phyloP scores from a whole-genome alignment of 2,888 invertebrate genomes.

The Tridacna gigas region DNA sequence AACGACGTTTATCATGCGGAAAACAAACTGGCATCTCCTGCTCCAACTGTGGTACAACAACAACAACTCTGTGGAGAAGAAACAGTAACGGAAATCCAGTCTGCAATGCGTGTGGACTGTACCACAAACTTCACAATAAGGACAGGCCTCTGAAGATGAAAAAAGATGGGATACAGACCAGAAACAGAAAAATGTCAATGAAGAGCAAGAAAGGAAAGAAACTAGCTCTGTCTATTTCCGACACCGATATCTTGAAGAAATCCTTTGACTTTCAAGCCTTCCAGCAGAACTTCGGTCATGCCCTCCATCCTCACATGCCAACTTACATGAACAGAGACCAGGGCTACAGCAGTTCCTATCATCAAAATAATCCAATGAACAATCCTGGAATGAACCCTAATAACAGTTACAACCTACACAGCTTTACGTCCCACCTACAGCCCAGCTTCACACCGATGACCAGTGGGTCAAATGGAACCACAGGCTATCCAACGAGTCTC shows the following conservation, averaged over 20 bases:
- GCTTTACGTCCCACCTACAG: conserved; percentile 41
- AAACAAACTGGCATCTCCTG: conserved; percentile 86
- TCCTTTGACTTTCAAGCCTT: conserved; percentile 33
- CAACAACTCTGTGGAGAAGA: conserved; percentile 97
- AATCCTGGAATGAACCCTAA: conserved; percentile 11
- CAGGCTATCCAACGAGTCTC: conserved; percentile 30
- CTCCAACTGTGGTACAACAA: conserved; percentile 95
- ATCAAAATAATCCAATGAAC: conserved; percentile 40
- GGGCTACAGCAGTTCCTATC: conserved; percentile 20
- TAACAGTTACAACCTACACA: conserved; percentile 35
- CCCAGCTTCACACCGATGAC: conserved; percentile 46
- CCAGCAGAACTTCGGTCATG: conserved; percentile 41
- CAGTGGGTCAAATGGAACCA: conserved; percentile 20
- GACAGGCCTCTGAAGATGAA: conserved; percentile 95
- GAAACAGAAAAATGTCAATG: conserved; percentile 90
- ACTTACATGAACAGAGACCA: conserved; percentile 51
- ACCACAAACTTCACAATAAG: conserved; percentile 94
- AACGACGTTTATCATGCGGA: conserved; percentile 52
- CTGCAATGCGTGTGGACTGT: conserved; percentile 98
- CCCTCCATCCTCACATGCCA: conserved; percentile 32
- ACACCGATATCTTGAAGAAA: conserved; percentile 53
- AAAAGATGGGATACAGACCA: conserved; percentile 96
- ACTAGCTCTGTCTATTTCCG: conserved; percentile 49
- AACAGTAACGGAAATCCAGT: conserved; percentile 97
- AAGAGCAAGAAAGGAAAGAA: conserved; percentile 61